Conservation (phyloP, 2,797 vertebrate genomes). For the Gambelia wislizenii region DNA sequence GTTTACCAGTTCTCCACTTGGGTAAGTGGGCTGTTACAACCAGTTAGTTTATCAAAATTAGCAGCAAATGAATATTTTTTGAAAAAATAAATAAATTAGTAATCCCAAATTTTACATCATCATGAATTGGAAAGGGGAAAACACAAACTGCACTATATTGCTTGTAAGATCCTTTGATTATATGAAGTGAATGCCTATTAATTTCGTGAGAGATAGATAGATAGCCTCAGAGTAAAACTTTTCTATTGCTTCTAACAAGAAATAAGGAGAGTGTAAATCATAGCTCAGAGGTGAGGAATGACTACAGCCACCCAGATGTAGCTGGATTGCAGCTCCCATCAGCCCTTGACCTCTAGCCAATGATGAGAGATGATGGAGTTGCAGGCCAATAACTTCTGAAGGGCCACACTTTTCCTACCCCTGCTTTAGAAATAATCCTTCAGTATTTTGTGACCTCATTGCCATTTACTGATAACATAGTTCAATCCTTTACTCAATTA, state of each 20-base stretch:
- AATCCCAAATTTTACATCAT: background rate
- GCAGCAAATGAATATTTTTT: background rate
- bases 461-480: slow-evolving; percentile 18
- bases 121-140: background rate
- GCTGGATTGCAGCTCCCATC: too few species aligned
- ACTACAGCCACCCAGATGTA: background rate
- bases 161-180: background rate
- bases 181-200: background rate
- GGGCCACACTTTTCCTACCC: background rate
- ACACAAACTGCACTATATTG: background rate
- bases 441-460: background rate
- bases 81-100: background rate
- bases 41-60: background rate
- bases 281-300: background rate
- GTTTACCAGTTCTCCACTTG: background rate
- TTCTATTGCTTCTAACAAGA: background rate
- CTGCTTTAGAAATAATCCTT: background rate
- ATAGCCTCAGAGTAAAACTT: background rate
- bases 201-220: too few species aligned
- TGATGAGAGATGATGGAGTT: background rate
- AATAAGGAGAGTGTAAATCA: background rate
- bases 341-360: background rate
- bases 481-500: slow-evolving; percentile 21
- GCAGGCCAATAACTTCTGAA: background rate
- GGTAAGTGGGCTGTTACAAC: background rate